These are phyloP conservation scores for Drosophila nigricruria DNA, from an alignment of 2,888 invertebrate genomes.

Conservation along the genomic window DNA sequence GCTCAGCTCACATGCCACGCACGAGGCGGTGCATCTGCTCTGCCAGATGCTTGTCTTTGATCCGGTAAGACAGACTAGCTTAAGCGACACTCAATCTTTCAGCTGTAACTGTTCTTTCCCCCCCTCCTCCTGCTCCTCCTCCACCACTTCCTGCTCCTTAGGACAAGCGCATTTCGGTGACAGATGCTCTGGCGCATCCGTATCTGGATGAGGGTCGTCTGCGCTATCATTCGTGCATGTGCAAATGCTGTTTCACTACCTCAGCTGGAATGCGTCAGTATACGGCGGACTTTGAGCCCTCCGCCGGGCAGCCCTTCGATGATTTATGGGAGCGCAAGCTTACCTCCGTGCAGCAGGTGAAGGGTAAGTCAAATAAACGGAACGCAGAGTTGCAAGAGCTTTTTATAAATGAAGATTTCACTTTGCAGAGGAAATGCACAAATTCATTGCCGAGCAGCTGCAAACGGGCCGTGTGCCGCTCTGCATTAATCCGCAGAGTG, in stretches of 20 bases:
- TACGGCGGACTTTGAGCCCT: conserved; percentile 96
- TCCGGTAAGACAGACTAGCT: conserved; percentile 89
- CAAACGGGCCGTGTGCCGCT: conserved; percentile 98
- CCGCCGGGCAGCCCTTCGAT: conserved; percentile 95
- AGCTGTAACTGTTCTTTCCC: conserved; percentile 39
- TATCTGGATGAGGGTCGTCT: conserved; percentile 99
- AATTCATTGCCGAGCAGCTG: conserved; percentile 98
- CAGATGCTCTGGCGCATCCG: conserved; percentile 97
- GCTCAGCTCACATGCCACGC: conserved; percentile 96
- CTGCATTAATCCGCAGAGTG: conserved; percentile 99
- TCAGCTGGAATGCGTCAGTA: conserved; percentile 93
- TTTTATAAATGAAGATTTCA: not conserved
- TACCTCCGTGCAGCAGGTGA: conserved; percentile 96
- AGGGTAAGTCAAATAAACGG: conserved; percentile 88
- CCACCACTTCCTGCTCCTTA: conserved; percentile 78
- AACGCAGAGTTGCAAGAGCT: not conserved
- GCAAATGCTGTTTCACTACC: conserved; percentile 97
- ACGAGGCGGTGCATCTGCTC: conserved; percentile 98
- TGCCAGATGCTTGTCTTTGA: conserved; percentile 99
- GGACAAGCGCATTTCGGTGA: conserved; percentile 97
- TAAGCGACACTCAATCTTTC: not conserved
- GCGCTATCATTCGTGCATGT: conserved; percentile 99
- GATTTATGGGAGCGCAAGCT: conserved; percentile 98
- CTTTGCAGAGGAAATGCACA: conserved; percentile 97
- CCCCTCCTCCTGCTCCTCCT: too few species aligned